These are phyloP conservation scores for Panagrolaimus sp. DNA, from an alignment of 1,140 invertebrate species.

Conservation along the genomic window DNA sequence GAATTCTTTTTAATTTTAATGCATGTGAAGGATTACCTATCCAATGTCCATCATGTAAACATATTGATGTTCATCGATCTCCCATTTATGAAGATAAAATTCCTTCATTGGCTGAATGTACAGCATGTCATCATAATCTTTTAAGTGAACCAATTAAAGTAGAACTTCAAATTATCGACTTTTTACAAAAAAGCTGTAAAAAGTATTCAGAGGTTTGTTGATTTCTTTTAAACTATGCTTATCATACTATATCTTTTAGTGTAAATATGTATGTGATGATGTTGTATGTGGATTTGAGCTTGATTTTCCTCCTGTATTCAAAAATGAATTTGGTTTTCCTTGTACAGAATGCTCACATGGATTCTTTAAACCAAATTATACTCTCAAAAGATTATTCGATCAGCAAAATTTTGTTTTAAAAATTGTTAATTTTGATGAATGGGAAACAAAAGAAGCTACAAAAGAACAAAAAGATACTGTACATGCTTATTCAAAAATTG, in stretches of 20 bases:
- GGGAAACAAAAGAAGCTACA: constrained; percentile 7
- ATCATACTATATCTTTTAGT: too few relatives aligned
- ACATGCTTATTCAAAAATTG: constrained; percentile 4
- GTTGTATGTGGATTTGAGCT: constrained; percentile 17
- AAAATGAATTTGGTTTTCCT: constrained; percentile 11
- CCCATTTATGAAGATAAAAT: too few relatives aligned
- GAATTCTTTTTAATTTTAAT: constrained; percentile 19
- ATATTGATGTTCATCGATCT: background rate
- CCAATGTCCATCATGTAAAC: constrained; percentile 31
- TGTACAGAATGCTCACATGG: background rate
- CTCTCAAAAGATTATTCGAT: constrained; percentile 25
- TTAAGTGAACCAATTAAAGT: too few relatives aligned
- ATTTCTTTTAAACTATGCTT: too few relatives aligned
- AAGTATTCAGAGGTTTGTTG: too few relatives aligned
- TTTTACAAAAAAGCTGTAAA: too few relatives aligned
- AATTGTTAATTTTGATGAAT: constrained; percentile 23
- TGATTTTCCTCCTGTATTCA: constrained; percentile 6
- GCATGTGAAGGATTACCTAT: constrained; percentile 40
- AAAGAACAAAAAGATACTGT: background rate
- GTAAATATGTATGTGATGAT: constrained; percentile 17
- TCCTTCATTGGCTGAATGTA: too few relatives aligned
- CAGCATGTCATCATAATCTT: too few relatives aligned
- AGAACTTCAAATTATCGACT: too few relatives aligned
- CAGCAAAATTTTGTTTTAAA: constrained; percentile 33
- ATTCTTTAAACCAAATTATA: constrained; percentile 20